Conservation (phyloP, 2,888 invertebrate genomes). For the Heteromurus nitidus region DNA sequence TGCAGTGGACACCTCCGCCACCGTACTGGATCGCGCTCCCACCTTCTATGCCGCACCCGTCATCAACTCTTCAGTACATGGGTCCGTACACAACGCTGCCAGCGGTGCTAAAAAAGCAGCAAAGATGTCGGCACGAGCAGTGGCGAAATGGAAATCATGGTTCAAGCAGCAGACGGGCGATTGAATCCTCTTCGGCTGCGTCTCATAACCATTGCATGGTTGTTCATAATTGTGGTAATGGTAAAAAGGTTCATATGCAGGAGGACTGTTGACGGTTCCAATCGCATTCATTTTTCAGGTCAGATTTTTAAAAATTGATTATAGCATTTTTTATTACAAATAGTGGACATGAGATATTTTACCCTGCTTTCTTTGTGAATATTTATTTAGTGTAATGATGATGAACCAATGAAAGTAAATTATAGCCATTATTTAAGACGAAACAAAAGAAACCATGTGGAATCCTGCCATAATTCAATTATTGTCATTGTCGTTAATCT, state of each 20-base stretch:
- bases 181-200: slow-evolving; percentile 32
- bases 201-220: slow-evolving; percentile 49
- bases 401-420: slow-evolving; percentile 25
- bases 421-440: not conserved
- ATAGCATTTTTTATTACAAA: not conserved
- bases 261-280: slow-evolving; percentile 27
- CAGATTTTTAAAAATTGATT: not conserved
- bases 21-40: slow-evolving; percentile 59
- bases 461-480: slow-evolving; percentile 33
- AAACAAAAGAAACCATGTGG: slow-evolving; percentile 13
- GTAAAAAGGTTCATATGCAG: slow-evolving; percentile 62
- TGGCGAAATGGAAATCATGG: slow-evolving; percentile 21
- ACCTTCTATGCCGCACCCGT: slow-evolving; percentile 39
- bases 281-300: not conserved
- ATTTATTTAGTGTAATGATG: not conserved
- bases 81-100: slow-evolving; percentile 49
- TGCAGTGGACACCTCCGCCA: slow-evolving; percentile 53
- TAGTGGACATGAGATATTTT: not conserved
- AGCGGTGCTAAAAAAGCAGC: slow-evolving; percentile 49
- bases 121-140: slow-evolving; percentile 58
- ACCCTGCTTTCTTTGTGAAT: not conserved
- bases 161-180: slow-evolving; percentile 29
- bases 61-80: slow-evolving; percentile 46
- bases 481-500: slow-evolving; percentile 46
- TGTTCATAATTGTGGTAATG: slow-evolving; percentile 65